A percentile compares a stretch with the other conserved stretches of the same genome.
These are phyloP conservation scores for Mythimna vitellina DNA, from an alignment of 2,888 invertebrate genomes.

Conservation along the genomic window DNA sequence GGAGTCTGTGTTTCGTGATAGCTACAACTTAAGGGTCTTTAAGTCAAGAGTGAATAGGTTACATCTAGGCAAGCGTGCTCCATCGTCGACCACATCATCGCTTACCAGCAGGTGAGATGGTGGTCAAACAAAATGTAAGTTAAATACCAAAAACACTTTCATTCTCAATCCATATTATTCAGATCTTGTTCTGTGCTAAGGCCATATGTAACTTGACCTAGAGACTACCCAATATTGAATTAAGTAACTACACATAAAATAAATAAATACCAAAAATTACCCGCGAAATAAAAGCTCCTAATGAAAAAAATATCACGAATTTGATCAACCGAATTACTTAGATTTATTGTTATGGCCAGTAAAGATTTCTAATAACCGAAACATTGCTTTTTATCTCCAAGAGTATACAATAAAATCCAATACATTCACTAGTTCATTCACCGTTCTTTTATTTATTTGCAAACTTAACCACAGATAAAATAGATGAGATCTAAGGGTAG, in stretches of 20 bases:
- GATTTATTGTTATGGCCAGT: neutral
- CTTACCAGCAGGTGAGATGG: no score
- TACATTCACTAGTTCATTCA: conserved; percentile 2
- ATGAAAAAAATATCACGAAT: neutral
- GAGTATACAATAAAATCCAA: conserved; percentile 7
- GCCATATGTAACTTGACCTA: neutral
- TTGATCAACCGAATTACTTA: neutral
- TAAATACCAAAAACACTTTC: no score
- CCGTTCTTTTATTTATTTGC: neutral
- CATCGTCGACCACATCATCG: no score
- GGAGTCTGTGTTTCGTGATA: no score
- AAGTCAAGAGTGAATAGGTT: no score
- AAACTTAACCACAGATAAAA: neutral
- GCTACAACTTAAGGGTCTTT: no score
- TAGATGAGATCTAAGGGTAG: no score
- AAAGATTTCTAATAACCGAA: neutral
- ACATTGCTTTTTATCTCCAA: neutral
- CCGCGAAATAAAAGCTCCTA: neutral
- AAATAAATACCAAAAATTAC: neutral
- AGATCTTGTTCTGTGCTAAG: neutral
- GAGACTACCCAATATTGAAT: neutral
- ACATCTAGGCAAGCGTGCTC: no score
- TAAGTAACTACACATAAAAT: neutral
- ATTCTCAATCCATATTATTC: no score
- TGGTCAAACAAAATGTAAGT: no score